Conservation (phyloP, 1,140 invertebrate genomes). For the Meloidogyne hapla region DNA sequence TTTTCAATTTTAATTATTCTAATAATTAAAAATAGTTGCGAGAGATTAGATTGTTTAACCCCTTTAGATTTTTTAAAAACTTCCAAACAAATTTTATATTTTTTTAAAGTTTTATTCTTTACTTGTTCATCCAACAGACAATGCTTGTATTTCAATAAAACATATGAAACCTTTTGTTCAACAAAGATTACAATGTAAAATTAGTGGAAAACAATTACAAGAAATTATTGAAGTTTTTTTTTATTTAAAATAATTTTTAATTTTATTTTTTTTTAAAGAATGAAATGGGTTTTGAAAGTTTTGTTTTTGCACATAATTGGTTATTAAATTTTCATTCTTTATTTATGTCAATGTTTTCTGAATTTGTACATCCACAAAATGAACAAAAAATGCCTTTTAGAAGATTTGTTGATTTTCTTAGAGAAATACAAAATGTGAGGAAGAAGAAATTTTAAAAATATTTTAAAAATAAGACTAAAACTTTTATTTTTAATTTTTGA, state of each 20-base stretch:
- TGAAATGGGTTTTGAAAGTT: constrained; percentile 54
- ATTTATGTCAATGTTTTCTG: constrained; percentile 32
- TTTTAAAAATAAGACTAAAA: too few species aligned
- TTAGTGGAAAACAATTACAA: constrained; percentile 56
- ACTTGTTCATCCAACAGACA: neutral
- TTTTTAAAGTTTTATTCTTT: constrained; percentile 21
- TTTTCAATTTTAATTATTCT: neutral
- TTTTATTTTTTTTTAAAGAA: constrained; percentile 21
- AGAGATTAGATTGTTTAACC: too few species aligned
- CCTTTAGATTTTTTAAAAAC: neutral
- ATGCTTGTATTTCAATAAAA: constrained; percentile 55
- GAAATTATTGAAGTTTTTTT: constrained; percentile 54
- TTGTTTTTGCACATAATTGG: constrained; percentile 48
- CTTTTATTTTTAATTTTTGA: too few species aligned
- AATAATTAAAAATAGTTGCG: too few species aligned
- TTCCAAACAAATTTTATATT: neutral
- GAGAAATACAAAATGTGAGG: constrained; percentile 30
- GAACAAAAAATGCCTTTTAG: constrained; percentile 12
- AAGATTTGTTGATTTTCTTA: constrained; percentile 38
- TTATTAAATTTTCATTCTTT: constrained; percentile 45
- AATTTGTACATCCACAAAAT: constrained; percentile 15
- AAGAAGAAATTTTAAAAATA: constrained; percentile 16
- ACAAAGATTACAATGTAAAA: constrained; percentile 59
- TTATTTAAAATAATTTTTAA: constrained; percentile 15
- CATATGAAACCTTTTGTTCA: constrained; percentile 64